Conservation (phyloP, 1,140 invertebrate species). For the Brachystomella parvula region DNA sequence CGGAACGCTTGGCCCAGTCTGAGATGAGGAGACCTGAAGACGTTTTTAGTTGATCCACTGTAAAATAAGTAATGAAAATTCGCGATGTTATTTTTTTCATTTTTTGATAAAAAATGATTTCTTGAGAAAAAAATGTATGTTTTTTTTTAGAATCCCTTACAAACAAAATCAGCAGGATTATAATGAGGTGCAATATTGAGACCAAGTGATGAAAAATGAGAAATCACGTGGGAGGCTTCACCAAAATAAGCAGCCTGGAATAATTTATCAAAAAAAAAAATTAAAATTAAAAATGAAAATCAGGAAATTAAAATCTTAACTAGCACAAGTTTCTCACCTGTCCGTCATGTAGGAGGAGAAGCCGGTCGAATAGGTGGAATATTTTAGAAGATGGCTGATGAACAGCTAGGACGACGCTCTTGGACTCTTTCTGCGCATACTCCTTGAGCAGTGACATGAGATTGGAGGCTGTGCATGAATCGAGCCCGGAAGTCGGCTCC, state of each 20-base stretch:
- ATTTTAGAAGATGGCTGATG: conserved; percentile 83
- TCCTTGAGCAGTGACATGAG: conserved; percentile 65
- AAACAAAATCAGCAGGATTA: conserved; percentile 78
- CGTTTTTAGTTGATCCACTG: conserved; percentile 7
- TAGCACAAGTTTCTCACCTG: conserved; percentile 44
- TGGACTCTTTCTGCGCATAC: conserved; percentile 67
- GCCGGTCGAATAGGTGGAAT: conserved; percentile 76
- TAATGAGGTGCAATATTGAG: conserved; percentile 68
- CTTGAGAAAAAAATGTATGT: no score
- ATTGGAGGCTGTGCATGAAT: conserved; percentile 70
- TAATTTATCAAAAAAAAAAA: conserved; percentile 17
- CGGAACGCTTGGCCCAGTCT: conserved; percentile 28
- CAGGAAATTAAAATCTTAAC: neutral
- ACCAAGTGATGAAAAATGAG: conserved; percentile 66
- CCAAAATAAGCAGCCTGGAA: conserved; percentile 71
- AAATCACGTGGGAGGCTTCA: conserved; percentile 61
- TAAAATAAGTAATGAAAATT: neutral
- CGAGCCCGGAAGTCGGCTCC: conserved; percentile 79
- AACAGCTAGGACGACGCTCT: conserved; percentile 71
- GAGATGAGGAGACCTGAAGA: conserved; percentile 14
- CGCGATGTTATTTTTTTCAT: no score
- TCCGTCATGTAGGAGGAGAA: conserved; percentile 67
- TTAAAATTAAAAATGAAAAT: conserved; percentile 4
- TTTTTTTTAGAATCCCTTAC: conserved; percentile 53
- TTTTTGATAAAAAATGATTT: no score